phyloP scores from a whole-genome alignment of 2,888 invertebrate species.

The Spodoptera picta region DNA sequence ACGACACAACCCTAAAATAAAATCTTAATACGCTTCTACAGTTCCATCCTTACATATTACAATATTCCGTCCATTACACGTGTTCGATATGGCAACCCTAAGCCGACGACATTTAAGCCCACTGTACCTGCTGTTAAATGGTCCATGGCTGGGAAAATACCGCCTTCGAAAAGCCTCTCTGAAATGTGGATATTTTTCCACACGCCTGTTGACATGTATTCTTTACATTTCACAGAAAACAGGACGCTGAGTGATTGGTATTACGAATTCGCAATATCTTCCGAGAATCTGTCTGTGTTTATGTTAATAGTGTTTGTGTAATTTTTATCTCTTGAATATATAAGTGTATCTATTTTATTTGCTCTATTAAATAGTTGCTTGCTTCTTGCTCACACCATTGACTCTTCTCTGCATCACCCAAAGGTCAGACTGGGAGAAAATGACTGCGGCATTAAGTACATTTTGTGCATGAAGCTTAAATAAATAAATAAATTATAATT shows the following conservation, averaged over 20 bases:
- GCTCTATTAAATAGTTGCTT: too few relatives aligned
- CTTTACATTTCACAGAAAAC: conserved; percentile 10
- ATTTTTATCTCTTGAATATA: too few relatives aligned
- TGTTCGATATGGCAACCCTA: conserved; percentile 46
- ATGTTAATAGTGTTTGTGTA: too few relatives aligned
- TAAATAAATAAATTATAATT: too few relatives aligned
- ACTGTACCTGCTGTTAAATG: conserved; percentile 56
- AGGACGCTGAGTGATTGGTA: conserved; percentile 10
- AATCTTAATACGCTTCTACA: conserved; percentile 41
- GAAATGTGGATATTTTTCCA: conserved; percentile 39
- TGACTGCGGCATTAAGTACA: too few relatives aligned
- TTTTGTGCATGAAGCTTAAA: too few relatives aligned
- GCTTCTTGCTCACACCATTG: too few relatives aligned
- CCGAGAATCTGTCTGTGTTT: background rate
- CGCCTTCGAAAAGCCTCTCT: conserved; percentile 28
- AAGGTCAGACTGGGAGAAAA: too few relatives aligned
- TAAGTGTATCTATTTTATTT: too few relatives aligned
- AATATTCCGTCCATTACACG: conserved; percentile 43
- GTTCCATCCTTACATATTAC: conserved; percentile 37
- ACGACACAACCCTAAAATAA: conserved; percentile 9
- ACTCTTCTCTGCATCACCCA: too few relatives aligned
- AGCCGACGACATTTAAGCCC: conserved; percentile 38
- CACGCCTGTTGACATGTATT: conserved; percentile 33
- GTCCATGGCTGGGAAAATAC: conserved; percentile 50
- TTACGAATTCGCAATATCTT: too few relatives aligned